These are phyloP conservation scores for Shinisaurus crocodilurus DNA, from an alignment of 2,113 vertebrate species.

Conservation along the genomic window DNA sequence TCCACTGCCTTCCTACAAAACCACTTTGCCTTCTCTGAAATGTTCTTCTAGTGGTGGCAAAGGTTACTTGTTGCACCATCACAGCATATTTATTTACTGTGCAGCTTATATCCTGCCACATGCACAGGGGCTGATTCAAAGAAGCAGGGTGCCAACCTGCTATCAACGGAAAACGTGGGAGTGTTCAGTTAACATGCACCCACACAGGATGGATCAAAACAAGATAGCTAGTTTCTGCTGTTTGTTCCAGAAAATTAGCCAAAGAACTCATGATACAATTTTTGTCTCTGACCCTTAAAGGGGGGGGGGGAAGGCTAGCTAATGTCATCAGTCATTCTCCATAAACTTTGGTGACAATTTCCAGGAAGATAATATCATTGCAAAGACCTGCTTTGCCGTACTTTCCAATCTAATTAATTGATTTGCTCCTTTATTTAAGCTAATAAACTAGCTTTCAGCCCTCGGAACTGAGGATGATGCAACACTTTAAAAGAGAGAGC, in stretches of 20 bases:
- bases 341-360: conserved; percentile 5
- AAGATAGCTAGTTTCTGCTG: background rate
- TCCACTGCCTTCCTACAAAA: background rate
- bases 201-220: background rate
- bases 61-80: background rate
- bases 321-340: conserved; percentile 29
- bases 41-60: no score
- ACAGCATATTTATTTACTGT: background rate
- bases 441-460: conserved; percentile 15
- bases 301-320: background rate
- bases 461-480: background rate
- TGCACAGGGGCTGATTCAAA: background rate
- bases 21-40: background rate
- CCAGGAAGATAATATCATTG: background rate
- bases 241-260: background rate
- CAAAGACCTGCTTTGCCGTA: conserved; percentile 19
- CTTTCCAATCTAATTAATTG: conserved; percentile 44
- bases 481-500: background rate
- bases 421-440: conserved; percentile 14
- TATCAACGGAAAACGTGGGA: background rate
- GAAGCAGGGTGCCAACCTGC: background rate
- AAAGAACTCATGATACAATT: conserved; percentile 8
- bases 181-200: background rate
- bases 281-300: background rate
- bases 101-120: background rate